Percentiles rank a stretch among this genome's conserved stretches.
Conservation (phyloP, 2,888 invertebrate species). For the Conchocele bisecta region DNA sequence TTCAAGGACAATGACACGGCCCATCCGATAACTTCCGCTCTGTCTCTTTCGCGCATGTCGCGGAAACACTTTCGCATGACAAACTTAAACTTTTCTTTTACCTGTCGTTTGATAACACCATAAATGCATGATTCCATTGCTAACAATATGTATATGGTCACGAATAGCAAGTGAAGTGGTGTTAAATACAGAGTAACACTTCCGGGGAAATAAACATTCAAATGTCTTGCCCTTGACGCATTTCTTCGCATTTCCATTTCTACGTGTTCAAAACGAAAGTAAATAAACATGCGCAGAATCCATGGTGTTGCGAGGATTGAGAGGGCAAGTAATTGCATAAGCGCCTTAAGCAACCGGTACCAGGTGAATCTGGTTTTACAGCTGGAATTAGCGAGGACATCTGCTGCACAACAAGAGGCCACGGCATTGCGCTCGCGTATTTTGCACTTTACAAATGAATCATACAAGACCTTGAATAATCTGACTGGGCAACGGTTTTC, state of each 20-base stretch:
- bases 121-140: conserved; percentile 65
- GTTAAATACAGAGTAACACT: conserved; percentile 73
- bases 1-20: conserved; percentile 65
- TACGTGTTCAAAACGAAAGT: conserved; percentile 68
- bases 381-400: conserved; percentile 43
- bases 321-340: conserved; percentile 62
- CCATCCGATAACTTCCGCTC: conserved; percentile 59
- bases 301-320: conserved; percentile 68
- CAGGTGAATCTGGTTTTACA: conserved; percentile 52
- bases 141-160: conserved; percentile 73
- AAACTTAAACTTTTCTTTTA: conserved; percentile 62
- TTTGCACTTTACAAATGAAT: conserved; percentile 72
- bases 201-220: conserved; percentile 64
- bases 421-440: conserved; percentile 68
- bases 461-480: conserved; percentile 63
- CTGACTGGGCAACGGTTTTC: conserved; percentile 68
- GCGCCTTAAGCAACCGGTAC: conserved; percentile 59
- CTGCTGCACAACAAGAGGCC: conserved; percentile 64
- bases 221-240: conserved; percentile 37
- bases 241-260: conserved; percentile 60
- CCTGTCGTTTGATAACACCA: conserved; percentile 58
- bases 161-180: conserved; percentile 75
- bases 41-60: conserved; percentile 68
- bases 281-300: conserved; percentile 69
- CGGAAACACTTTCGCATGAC: conserved; percentile 67